Percentiles rank a stretch among this genome's conserved stretches.
Evolutionary conservation across 2,888 invertebrate species (phyloP).

Genomic region (Cataglyphis cursor): DNA sequence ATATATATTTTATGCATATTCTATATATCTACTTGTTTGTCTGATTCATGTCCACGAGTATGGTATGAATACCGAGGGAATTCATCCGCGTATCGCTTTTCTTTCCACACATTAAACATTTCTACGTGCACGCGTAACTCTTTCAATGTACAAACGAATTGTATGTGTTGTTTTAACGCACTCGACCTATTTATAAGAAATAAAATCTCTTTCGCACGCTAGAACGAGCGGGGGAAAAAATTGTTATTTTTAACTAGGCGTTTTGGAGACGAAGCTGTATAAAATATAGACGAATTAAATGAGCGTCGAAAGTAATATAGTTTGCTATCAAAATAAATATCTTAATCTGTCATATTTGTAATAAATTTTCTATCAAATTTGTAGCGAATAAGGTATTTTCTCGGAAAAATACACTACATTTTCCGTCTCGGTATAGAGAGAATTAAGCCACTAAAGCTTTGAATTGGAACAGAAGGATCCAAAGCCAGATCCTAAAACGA

Average conservation of each 20-base stretch:
- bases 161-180: slow-evolving; percentile 19
- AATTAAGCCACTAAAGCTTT: slow-evolving; percentile 20
- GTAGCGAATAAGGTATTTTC: background rate
- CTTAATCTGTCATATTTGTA: background rate
- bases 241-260: background rate
- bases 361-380: background rate
- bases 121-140: background rate
- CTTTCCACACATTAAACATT: slow-evolving; percentile 53
- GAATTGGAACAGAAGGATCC: slow-evolving; percentile 1
- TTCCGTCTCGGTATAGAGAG: background rate
- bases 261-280: background rate
- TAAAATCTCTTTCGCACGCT: background rate
- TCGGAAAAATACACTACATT: background rate
- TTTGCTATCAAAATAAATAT: background rate
- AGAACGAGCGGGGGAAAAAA: background rate
- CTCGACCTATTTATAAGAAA: slow-evolving; percentile 16
- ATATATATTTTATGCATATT: background rate
- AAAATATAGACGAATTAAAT: background rate
- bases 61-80: slow-evolving; percentile 38
- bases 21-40: slow-evolving; percentile 13
- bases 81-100: slow-evolving; percentile 47
- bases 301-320: background rate
- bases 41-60: slow-evolving; percentile 18
- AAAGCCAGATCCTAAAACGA: slow-evolving; percentile 35
- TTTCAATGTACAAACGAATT: slow-evolving; percentile 31